Evolutionary conservation across 2,113 vertebrate genomes (phyloP), one percentile per base, ranked within the genome.

Genomic region (Morone saxatilis): DNA sequence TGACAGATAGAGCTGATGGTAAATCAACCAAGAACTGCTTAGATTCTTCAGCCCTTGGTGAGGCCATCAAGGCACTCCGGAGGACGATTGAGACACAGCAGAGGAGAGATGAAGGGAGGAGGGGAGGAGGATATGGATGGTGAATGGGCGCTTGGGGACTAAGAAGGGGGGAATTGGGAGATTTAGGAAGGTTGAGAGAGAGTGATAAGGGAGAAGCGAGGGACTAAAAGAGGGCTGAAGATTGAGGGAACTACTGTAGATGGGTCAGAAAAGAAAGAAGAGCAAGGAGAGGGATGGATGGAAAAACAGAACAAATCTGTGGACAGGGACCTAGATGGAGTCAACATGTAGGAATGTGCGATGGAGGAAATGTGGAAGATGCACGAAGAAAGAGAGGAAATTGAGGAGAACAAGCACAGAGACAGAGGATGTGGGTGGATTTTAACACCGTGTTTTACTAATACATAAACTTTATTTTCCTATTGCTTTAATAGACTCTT

Each of bases 21-120:
- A 86, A 93, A 91, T 93, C 85, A 89, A 69, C 38, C 83, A 68
- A 80, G 82, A 59, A 78, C 69, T 77, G 70, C 83, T 87, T 77
- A 62, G 81, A 76, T 88, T 77, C 71, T 62, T 78, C 83, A 54
- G 71, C 72, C 51, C 69, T 65, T 68, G 60, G 80, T 80, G 81
- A 81, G 62, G 63, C 78, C 56, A 60, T 85, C 85, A 86, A 53
- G 2, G 51, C 78, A 70, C 93, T 86, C 91, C 1, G 45, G 91
- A 92, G 88, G 71, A 85, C 89, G 12, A 88, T 89, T 71, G 76
- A 90, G 81, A 89, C 74, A 63, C 76, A 85, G 80, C 70, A 82
- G 81, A 72, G 71, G 48, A 80, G 65, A 83, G 67, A 84, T 68
- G 75, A 59, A 51, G 76, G 72, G 79, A 67, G 71, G 80, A 70